phyloP scores from a whole-genome alignment of 92 coral and sea anemone species.

The Micromussa lordhowensis region DNA sequence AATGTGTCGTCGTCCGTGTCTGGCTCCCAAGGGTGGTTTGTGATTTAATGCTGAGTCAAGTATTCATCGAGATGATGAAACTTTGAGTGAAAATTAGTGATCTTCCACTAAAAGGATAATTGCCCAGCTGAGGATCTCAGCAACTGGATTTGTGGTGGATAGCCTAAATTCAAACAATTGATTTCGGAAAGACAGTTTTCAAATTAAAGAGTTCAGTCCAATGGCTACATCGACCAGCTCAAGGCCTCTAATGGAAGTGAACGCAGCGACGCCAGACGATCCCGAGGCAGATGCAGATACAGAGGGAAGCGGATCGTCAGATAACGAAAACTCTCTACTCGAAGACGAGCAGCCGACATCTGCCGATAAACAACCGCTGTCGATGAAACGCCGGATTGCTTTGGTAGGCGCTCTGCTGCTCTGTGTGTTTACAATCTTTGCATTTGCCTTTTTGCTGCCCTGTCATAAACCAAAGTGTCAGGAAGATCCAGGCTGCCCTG shows the following conservation, averaged over 20 bases:
- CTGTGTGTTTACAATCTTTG: constrained; percentile 87
- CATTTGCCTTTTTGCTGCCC: constrained; percentile 85
- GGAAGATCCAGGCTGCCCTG: constrained; percentile 60
- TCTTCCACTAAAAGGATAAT: not conserved
- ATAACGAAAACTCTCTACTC: constrained; percentile 26
- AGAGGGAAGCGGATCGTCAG: constrained; percentile 59
- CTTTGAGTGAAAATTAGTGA: not conserved
- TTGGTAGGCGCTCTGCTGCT: constrained; percentile 77
- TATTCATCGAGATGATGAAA: constrained; percentile 5
- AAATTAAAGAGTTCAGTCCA: not conserved
- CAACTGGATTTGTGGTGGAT: not conserved
- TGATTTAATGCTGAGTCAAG: constrained; percentile 20
- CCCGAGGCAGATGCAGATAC: constrained; percentile 54
- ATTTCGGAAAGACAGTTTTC: not conserved
- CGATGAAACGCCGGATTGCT: constrained; percentile 72
- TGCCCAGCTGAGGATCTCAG: not conserved
- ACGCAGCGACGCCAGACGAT: constrained; percentile 12
- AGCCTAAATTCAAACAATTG: constrained; percentile 21
- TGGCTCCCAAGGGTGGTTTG: not conserved
- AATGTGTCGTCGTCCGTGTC: not conserved
- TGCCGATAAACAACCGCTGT: constrained; percentile 49
- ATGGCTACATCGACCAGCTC: constrained; percentile 34
- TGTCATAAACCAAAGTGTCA: constrained; percentile 79
- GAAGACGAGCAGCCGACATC: constrained; percentile 9
- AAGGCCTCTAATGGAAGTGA: constrained; percentile 9